Conservation (phyloP, 1,140 invertebrate genomes). For the Cotesia vestalis region DNA sequence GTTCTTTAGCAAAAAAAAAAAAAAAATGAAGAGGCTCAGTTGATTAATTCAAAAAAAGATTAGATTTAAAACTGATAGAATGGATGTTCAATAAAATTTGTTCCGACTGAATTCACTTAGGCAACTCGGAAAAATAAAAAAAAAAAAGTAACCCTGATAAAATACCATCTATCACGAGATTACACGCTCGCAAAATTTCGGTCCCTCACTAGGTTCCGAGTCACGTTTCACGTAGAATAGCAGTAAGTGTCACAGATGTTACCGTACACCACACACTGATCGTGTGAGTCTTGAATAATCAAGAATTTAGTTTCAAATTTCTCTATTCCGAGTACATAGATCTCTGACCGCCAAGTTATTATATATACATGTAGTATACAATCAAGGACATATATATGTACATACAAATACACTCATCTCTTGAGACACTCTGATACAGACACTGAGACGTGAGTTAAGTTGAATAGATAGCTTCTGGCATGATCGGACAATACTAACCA, state of each 20-base stretch:
- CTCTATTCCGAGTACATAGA: background rate
- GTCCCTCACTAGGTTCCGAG: slow-evolving; percentile 3
- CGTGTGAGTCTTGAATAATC: slow-evolving; percentile 30
- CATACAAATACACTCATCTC: background rate
- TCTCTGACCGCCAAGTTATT: background rate
- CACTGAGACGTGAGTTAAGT: background rate
- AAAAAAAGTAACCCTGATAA: no score
- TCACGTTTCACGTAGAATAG: slow-evolving; percentile 10
- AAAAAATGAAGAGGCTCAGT: no score
- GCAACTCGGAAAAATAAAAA: no score
- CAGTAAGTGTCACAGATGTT: slow-evolving; percentile 19
- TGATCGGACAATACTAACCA: background rate
- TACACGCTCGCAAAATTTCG: slow-evolving; percentile 11
- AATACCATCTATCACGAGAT: no score
- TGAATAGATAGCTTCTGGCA: slow-evolving; percentile 4
- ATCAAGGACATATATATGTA: background rate
- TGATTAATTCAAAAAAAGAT: no score
- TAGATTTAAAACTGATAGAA: no score
- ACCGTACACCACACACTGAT: background rate
- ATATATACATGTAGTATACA: background rate
- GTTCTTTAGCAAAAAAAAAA: no score
- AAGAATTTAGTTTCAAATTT: slow-evolving; percentile 30
- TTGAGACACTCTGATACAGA: no score
- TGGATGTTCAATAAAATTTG: no score
- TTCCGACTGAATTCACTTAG: no score